A percentile compares a stretch with the other conserved stretches of the same genome.
Conservation (phyloP, 2,888 invertebrate genomes). For the Microplitis deprimator region DNA sequence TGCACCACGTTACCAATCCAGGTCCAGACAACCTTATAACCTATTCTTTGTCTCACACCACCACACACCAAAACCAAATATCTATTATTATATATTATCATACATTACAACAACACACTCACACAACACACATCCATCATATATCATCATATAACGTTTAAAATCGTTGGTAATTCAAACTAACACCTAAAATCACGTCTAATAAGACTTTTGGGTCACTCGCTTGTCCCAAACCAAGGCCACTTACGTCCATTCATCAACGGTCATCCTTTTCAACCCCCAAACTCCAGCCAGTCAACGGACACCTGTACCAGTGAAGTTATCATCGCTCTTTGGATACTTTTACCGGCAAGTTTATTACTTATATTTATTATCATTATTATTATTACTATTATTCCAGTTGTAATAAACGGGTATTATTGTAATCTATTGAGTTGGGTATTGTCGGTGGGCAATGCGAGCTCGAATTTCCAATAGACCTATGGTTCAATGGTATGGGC, state of each 20-base stretch:
- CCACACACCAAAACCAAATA: slow-evolving; percentile 19
- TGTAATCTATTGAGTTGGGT: neutral
- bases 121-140: neutral
- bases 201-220: neutral
- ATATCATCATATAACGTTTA: neutral
- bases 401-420: neutral
- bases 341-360: slow-evolving; percentile 54
- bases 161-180: neutral
- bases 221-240: neutral
- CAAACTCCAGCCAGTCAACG: slow-evolving; percentile 17
- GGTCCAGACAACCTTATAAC: slow-evolving; percentile 64
- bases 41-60: slow-evolving; percentile 54
- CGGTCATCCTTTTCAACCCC: slow-evolving; percentile 7
- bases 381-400: neutral
- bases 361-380: slow-evolving; percentile 3
- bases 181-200: neutral
- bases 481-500: slow-evolving; percentile 33
- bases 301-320: slow-evolving; percentile 39
- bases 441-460: neutral
- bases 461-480: slow-evolving; percentile 14
- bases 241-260: slow-evolving; percentile 10
- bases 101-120: neutral
- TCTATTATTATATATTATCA: neutral
- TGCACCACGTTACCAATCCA: slow-evolving; percentile 68
- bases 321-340: slow-evolving; percentile 41